A percentile compares a stretch with the other conserved stretches of the same genome.
phyloP scores from a whole-genome alignment of 2,888 invertebrate species.

The Ligdia adustata region DNA sequence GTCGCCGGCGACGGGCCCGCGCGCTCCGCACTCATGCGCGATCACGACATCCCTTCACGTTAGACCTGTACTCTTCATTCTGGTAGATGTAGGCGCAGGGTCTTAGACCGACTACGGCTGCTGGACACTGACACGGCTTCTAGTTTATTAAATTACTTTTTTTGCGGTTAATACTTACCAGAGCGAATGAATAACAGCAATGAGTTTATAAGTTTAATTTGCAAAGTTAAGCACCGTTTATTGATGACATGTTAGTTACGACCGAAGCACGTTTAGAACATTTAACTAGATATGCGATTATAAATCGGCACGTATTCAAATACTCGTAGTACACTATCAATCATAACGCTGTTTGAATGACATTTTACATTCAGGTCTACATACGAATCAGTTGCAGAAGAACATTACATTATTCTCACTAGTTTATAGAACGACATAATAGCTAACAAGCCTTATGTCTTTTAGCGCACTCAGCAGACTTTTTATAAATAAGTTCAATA shows the following conservation, averaged over 20 bases:
- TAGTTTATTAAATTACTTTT: slow-evolving; percentile 8
- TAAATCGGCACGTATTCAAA: slow-evolving; percentile 1
- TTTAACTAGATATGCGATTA: neutral
- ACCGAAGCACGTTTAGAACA: slow-evolving; percentile 6
- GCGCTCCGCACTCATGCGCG: slow-evolving; percentile 62
- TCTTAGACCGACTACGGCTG: slow-evolving; percentile 10
- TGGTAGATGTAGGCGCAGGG: slow-evolving; percentile 19
- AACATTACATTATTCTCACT: slow-evolving; percentile 10
- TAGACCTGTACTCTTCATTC: slow-evolving; percentile 24
- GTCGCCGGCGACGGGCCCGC: slow-evolving; percentile 59
- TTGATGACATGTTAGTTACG: slow-evolving; percentile 11
- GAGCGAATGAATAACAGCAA: slow-evolving; percentile 1
- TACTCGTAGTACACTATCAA: slow-evolving; percentile 4
- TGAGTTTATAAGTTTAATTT: slow-evolving; percentile 10
- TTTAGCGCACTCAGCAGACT: slow-evolving; percentile 13
- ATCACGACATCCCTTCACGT: slow-evolving; percentile 19
- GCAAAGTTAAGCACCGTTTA: slow-evolving; percentile 8
- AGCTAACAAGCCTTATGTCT: slow-evolving; percentile 24
- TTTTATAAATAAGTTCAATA: neutral
- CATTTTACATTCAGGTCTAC: neutral
- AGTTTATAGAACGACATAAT: slow-evolving; percentile 8
- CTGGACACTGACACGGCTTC: slow-evolving; percentile 9
- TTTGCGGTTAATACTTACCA: neutral
- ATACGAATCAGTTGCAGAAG: neutral
- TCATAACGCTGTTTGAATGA: neutral